Evolutionary conservation across 2,888 invertebrate species (phyloP).

Genomic region (Alviniconcha strummeri): DNA sequence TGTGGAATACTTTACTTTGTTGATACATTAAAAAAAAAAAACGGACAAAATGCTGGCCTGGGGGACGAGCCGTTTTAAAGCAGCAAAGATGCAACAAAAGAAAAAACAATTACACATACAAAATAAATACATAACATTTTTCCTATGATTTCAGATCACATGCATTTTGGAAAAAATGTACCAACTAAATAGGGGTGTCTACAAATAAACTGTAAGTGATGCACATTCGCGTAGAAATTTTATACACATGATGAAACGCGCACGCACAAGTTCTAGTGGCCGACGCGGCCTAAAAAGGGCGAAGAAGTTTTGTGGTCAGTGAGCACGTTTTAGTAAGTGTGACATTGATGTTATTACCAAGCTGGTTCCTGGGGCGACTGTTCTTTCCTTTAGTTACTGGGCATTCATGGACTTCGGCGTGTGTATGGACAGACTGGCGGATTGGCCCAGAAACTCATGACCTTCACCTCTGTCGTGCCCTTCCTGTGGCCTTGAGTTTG

Average conservation of each 20-base stretch:
- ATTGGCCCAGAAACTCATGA: conserved; percentile 27
- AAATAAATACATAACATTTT: conserved; percentile 44
- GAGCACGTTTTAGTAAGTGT: neutral
- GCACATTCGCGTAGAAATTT: conserved; percentile 30
- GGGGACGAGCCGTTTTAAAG: conserved; percentile 15
- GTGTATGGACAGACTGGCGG: conserved; percentile 33
- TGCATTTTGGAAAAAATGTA: conserved; percentile 29
- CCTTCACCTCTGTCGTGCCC: conserved; percentile 29
- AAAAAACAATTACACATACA: conserved; percentile 26
- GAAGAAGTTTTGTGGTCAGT: conserved; percentile 17
- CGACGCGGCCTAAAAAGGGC: conserved; percentile 10
- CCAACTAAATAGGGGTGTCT: conserved; percentile 26
- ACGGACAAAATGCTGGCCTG: conserved; percentile 8
- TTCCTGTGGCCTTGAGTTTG: conserved; percentile 13
- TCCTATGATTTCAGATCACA: conserved; percentile 43
- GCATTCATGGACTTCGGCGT: conserved; percentile 18
- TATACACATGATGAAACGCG: conserved; percentile 27
- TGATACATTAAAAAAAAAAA: neutral
- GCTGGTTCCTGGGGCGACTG: conserved; percentile 9
- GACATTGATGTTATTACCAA: neutral
- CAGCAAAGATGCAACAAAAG: conserved; percentile 4
- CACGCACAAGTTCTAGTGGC: neutral
- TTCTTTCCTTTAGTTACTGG: conserved; percentile 17
- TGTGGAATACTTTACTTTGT: neutral
- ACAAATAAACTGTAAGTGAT: conserved; percentile 27